phyloP scores from a whole-genome alignment of 2,113 vertebrate genomes.

The Oryzias woworae region DNA sequence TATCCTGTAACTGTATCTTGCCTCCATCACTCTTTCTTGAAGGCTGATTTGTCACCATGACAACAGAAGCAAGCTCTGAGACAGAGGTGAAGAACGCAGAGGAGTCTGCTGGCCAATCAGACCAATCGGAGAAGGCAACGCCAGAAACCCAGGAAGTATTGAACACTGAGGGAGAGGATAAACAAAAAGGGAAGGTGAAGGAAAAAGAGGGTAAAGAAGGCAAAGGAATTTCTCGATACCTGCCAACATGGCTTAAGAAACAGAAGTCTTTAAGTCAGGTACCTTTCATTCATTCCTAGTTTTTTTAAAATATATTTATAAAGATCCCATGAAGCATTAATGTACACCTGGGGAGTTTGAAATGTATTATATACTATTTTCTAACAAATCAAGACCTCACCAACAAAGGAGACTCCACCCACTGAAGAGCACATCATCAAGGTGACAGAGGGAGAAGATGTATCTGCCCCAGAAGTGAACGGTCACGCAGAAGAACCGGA shows the following conservation, averaged over 20 bases:
- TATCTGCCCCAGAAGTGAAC: conserved; percentile 59
- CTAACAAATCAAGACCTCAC: conserved; percentile 48
- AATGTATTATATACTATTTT: background rate
- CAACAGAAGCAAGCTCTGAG: conserved; percentile 86
- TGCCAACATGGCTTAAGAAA: conserved; percentile 96
- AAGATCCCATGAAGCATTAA: background rate
- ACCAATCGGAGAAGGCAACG: conserved; percentile 58
- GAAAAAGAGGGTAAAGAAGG: conserved; percentile 82
- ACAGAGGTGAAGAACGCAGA: conserved; percentile 87
- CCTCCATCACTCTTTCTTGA: background rate
- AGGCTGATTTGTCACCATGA: conserved; percentile 86
- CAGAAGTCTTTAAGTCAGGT: conserved; percentile 89
- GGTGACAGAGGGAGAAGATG: conserved; percentile 68
- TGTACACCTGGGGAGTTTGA: background rate
- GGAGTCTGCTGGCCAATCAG: conserved; percentile 53
- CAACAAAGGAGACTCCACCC: conserved; percentile 58
- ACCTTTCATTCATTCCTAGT: background rate
- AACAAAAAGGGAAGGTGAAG: conserved; percentile 77
- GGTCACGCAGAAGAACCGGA: conserved; percentile 73
- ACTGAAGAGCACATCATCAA: conserved; percentile 47
- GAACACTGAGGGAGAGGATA: conserved; percentile 53
- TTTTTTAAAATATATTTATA: fast-evolving
- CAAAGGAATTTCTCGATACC: conserved; percentile 91
- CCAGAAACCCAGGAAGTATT: conserved; percentile 75
- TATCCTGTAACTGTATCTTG: too few relatives aligned